Conservation (phyloP, 2,888 invertebrate genomes). For the Icerya purchasi region DNA sequence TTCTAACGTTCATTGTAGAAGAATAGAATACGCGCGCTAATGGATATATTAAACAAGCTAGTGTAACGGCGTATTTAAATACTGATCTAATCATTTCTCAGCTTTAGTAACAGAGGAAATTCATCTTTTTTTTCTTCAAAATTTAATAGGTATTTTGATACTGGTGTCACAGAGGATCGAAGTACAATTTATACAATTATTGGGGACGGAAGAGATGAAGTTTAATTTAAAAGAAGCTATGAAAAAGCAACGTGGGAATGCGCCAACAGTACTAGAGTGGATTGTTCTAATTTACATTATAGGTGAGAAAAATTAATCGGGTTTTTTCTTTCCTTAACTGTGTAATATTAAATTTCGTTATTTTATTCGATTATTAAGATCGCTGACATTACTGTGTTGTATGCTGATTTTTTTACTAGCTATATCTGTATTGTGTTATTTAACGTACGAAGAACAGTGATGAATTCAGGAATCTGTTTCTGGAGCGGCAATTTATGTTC, state of each 20-base stretch:
- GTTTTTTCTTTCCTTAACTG: no score
- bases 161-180: slow-evolving; percentile 80
- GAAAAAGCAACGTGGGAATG: slow-evolving; percentile 56
- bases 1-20: no score
- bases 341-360: slow-evolving; percentile 2
- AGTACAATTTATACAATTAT: slow-evolving; percentile 44
- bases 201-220: slow-evolving; percentile 48
- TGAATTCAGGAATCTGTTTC: no score
- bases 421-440: no score
- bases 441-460: no score
- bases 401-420: neutral
- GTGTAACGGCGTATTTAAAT: no score
- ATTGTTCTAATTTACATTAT: slow-evolving; percentile 64
- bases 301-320: slow-evolving; percentile 34
- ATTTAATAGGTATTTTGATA: slow-evolving; percentile 56
- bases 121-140: slow-evolving; percentile 2
- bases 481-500: no score
- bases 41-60: no score
- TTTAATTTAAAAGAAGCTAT: slow-evolving; percentile 37
- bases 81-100: no score
- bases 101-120: no score
- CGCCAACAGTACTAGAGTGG: slow-evolving; percentile 63
- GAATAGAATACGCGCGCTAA: no score
- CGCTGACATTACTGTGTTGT: neutral
- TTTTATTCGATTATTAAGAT: neutral